phyloP scores from a whole-genome alignment of 1,140 invertebrate species.

The Triops cancriformis region DNA sequence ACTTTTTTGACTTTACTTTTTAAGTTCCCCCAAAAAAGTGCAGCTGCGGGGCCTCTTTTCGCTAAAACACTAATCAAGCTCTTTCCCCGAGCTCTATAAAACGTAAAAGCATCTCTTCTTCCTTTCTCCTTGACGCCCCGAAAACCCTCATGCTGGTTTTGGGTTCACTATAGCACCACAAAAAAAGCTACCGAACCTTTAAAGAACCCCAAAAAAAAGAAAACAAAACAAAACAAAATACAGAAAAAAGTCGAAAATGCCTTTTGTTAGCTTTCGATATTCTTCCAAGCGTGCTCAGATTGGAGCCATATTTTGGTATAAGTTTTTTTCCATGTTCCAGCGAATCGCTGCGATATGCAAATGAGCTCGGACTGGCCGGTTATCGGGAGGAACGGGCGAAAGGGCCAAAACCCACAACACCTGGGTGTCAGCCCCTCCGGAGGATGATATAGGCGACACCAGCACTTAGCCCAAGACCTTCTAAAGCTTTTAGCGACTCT shows the following conservation, averaged over 20 bases:
- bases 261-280: background rate
- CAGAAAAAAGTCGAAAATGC: background rate
- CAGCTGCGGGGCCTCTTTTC: background rate
- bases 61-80: background rate
- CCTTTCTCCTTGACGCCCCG: background rate
- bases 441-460: slow-evolving; percentile 1
- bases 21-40: background rate
- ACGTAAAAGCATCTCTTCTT: background rate
- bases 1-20: background rate
- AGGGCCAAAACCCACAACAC: background rate
- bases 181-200: background rate
- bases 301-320: background rate
- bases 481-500: slow-evolving; percentile 3
- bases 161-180: background rate
- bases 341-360: background rate
- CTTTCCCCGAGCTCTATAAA: background rate
- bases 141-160: background rate
- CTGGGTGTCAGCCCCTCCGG: background rate
- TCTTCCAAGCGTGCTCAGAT: no score
- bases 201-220: no score
- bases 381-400: background rate
- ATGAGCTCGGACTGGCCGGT: background rate
- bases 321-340: background rate
- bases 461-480: background rate
- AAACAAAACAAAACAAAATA: no score